phyloP scores from a whole-genome alignment of 2,113 vertebrate genomes.

The Channa maculata region DNA sequence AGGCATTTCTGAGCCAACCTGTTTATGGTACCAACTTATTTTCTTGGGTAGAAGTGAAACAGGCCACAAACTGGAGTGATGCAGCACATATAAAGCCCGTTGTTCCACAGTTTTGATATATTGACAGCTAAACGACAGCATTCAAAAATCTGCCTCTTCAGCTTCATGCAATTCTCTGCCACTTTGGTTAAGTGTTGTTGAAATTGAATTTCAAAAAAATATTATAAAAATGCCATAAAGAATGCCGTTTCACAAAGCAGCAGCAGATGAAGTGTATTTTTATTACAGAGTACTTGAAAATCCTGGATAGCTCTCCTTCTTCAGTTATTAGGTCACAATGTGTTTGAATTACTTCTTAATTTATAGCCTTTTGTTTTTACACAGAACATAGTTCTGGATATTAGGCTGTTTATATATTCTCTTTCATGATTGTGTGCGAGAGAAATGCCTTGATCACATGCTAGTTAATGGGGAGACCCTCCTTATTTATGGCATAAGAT shows the following conservation, averaged over 20 bases:
- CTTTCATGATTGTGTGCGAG: slow-evolving; percentile 79
- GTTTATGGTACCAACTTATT: slow-evolving; percentile 12
- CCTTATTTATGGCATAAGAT: slow-evolving; percentile 73
- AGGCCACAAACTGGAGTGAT: slow-evolving; percentile 9
- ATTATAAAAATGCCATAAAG: slow-evolving; percentile 1
- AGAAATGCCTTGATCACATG: slow-evolving; percentile 80
- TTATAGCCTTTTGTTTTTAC: slow-evolving; percentile 69
- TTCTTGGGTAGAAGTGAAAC: background rate
- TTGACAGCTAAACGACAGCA: background rate
- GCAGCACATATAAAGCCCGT: background rate
- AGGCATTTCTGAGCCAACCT: slow-evolving; percentile 6
- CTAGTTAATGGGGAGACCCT: slow-evolving; percentile 76
- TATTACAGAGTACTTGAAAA: slow-evolving; percentile 41
- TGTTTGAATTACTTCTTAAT: slow-evolving; percentile 61
- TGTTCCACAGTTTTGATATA: slow-evolving; percentile 9
- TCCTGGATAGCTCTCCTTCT: slow-evolving; percentile 35
- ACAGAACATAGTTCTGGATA: slow-evolving; percentile 63
- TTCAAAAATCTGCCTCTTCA: slow-evolving; percentile 4
- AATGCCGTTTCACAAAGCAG: background rate
- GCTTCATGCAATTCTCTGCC: background rate
- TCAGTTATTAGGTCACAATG: slow-evolving; percentile 56
- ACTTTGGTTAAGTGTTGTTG: slow-evolving; percentile 11
- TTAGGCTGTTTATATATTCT: slow-evolving; percentile 76
- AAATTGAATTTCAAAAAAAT: slow-evolving; percentile 13
- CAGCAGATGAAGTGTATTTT: slow-evolving; percentile 1